A percentile compares a stretch with the other conserved stretches of the same genome.
phyloP scores from a whole-genome alignment of 2,113 vertebrate species.

The Dendropsophus ebraccatus region DNA sequence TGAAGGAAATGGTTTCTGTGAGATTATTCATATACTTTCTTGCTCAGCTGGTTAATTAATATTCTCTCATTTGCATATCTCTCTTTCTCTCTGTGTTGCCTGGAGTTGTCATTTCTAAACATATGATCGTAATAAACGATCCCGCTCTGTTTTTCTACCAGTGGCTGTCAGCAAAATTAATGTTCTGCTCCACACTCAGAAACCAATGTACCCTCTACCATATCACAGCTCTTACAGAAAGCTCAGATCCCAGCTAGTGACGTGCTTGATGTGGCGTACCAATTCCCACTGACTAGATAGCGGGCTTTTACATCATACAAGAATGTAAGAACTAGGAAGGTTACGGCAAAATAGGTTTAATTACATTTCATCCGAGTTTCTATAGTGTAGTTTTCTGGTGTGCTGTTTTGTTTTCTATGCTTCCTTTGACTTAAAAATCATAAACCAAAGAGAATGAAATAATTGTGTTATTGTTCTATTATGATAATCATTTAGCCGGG shows the following conservation, averaged over 20 bases:
- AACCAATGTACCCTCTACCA: conserved; percentile 47
- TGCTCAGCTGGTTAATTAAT: conserved; percentile 73
- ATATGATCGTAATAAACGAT: conserved; percentile 60
- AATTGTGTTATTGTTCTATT: conserved; percentile 19
- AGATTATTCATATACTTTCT: conserved; percentile 74
- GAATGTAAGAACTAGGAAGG: conserved; percentile 32
- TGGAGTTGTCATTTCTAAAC: conserved; percentile 56
- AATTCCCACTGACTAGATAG: conserved; percentile 34
- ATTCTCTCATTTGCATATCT: conserved; percentile 72
- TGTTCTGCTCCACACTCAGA: conserved; percentile 62
- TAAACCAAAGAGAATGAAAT: neutral
- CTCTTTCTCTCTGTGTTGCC: conserved; percentile 56
- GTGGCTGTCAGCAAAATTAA: conserved; percentile 72
- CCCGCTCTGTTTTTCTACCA: conserved; percentile 64
- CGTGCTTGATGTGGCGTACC: conserved; percentile 21
- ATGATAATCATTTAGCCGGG: neutral
- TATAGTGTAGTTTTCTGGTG: conserved; percentile 25
- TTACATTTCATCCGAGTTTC: conserved; percentile 45
- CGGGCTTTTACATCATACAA: conserved; percentile 24
- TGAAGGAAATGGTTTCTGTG: conserved; percentile 63
- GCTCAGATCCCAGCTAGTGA: conserved; percentile 25
- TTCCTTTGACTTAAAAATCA: conserved; percentile 10
- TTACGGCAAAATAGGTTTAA: conserved; percentile 39
- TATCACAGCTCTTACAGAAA: conserved; percentile 38
- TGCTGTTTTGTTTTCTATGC: neutral